Percentiles rank a stretch among this genome's conserved stretches.
Evolutionary conservation across 2,888 invertebrate species (phyloP).

Genomic region (Tiliacea aurago): DNA sequence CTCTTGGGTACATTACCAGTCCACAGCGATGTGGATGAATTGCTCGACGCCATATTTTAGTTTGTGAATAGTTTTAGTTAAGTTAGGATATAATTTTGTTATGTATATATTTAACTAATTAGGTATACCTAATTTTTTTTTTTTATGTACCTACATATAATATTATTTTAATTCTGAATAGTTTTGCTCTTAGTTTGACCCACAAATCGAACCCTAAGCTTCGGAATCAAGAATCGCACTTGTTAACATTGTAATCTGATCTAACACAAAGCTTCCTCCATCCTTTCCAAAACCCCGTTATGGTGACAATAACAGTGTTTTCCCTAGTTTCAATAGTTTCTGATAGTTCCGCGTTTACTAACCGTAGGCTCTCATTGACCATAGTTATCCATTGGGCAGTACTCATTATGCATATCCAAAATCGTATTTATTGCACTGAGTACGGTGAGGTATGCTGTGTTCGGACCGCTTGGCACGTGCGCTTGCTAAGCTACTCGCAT

Average conservation of each 20-base stretch:
- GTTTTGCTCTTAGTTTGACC: neutral
- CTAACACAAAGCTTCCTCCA: constrained; percentile 32
- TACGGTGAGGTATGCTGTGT: constrained; percentile 59
- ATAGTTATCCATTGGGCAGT: constrained; percentile 59
- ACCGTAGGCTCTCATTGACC: constrained; percentile 64
- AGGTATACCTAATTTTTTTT: too few species aligned
- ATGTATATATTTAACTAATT: too few species aligned
- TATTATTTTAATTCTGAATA: too few species aligned
- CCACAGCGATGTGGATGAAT: too few species aligned
- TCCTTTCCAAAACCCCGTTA: constrained; percentile 37
- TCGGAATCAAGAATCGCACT: constrained; percentile 8
- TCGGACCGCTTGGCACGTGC: constrained; percentile 63
- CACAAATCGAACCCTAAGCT: neutral
- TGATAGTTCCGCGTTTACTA: constrained; percentile 63
- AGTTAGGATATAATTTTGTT: too few species aligned
- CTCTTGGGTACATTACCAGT: too few species aligned
- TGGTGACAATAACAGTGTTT: constrained; percentile 53
- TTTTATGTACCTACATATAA: too few species aligned
- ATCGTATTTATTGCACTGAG: constrained; percentile 66
- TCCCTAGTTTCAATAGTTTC: constrained; percentile 33
- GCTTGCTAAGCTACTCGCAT: constrained; percentile 52
- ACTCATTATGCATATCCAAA: constrained; percentile 70
- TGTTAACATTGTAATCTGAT: constrained; percentile 4
- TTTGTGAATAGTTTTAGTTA: too few species aligned
- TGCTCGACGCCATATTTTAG: too few species aligned